Conservation (phyloP, 1,140 invertebrate species). For the Aphis craccivora region DNA sequence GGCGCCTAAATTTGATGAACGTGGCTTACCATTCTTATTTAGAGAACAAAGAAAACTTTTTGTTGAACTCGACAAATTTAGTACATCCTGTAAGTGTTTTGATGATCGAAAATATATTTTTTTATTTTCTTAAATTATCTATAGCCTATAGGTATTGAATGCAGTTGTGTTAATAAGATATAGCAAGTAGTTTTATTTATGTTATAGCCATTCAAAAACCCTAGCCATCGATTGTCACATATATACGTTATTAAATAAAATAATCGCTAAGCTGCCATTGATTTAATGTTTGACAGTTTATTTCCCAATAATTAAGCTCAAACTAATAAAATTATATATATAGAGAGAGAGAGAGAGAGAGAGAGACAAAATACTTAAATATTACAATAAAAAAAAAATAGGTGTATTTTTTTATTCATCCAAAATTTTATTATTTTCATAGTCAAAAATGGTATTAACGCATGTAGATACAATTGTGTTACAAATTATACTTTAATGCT, state of each 20-base stretch:
- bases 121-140: not conserved
- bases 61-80: conserved; percentile 71
- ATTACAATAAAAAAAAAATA: too few species aligned
- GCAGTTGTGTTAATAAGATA: not conserved
- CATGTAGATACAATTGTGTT: too few species aligned
- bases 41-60: conserved; percentile 68
- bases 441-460: too few species aligned
- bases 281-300: not conserved
- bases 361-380: too few species aligned
- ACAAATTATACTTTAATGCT: not conserved
- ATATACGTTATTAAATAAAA: not conserved
- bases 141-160: too few species aligned
- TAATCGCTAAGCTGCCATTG: not conserved
- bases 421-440: not conserved
- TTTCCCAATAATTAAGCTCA: not conserved
- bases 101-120: not conserved
- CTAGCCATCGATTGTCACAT: not conserved
- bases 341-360: too few species aligned
- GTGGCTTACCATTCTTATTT: conserved; percentile 65
- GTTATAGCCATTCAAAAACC: not conserved
- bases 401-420: not conserved
- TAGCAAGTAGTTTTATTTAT: too few species aligned
- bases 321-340: not conserved
- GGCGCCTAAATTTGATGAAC: conserved; percentile 69
- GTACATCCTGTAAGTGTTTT: conserved; percentile 65